Base-by-base conservation (phyloP, 2,113 vertebrate species). In the Sardina pilchardus region DNA sequence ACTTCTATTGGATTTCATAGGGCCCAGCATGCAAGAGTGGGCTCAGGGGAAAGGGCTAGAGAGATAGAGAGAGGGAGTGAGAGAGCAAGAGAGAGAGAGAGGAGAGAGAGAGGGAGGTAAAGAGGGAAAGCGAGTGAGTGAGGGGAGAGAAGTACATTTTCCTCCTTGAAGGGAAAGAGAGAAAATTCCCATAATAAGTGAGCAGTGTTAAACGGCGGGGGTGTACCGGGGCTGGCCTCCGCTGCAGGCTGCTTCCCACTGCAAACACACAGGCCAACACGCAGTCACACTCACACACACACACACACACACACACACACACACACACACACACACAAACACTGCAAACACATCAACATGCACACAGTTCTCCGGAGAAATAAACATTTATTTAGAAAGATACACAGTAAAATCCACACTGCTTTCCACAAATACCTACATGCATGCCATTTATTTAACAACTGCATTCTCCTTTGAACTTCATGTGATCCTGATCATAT, bases 181-280 rank as follows among this genome's bases (percentile, higher is more conserved):
- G 93, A 91, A 94, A 94, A 94, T 93, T 94, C 93, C 91, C 90
- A 91, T 94, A 93, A 95, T 93, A 94, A 94, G 89, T 92, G 90
- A 95, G 90, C 91, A 93, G 94, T 95, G 95, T 95, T 95, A 95
- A 96, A 95, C 93, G 92, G 90, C 94, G 94, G 94, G 94, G 94
- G 94, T 94, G 94, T 93, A 90, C 90, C 14, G 89, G 92, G 92
- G 91, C 88, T 93, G 91, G 30, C 82, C 90, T 87, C 86, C 95
- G 92, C 93, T 86, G 59, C 86, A 89, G 93, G 81, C 92, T 94
- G 92, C 88, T 92, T 91, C 90, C 91, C 92, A 36, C 53, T n/a
- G 26, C 21, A 26, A 10, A 44, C 59, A 63, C 21, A 50, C 71
- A 36, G 21, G 6, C 78, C 24, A 53, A 85, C 6, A 26, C 43